Conservation (phyloP, 2,113 vertebrate genomes). For the Salminus brasiliensis region DNA sequence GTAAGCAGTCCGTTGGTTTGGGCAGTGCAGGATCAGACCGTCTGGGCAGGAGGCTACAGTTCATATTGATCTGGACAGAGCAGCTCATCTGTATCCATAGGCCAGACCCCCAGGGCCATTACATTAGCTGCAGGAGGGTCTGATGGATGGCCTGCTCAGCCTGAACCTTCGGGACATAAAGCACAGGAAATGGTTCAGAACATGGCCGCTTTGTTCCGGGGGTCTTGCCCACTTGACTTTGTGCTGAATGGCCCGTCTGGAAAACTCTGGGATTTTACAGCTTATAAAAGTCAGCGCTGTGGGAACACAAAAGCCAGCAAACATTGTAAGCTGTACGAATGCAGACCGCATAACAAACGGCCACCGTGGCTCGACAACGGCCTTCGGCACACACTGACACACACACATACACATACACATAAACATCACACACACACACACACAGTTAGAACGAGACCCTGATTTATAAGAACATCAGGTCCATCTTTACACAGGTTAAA, state of each 20-base stretch:
- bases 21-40: not conserved
- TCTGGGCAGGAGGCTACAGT: not conserved
- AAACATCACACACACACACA: too few relatives aligned
- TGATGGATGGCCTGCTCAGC: conserved; percentile 20
- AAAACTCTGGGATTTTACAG: conserved; percentile 35
- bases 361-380: not conserved
- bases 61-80: conserved; percentile 23
- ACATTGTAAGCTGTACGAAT: not conserved
- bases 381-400: too few relatives aligned
- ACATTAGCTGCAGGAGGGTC: conserved; percentile 20
- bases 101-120: conserved; percentile 11
- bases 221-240: conserved; percentile 1
- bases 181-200: conserved; percentile 31
- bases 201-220: not conserved
- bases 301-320: conserved; percentile 17
- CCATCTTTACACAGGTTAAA: too few relatives aligned
- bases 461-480: too few relatives aligned
- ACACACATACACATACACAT: too few relatives aligned
- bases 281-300: conserved; percentile 29
- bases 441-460: too few relatives aligned
- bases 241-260: not conserved
- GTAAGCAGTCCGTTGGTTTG: not conserved
- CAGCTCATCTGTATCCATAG: conserved; percentile 24
- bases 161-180: conserved; percentile 19
- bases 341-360: not conserved